Evolutionary conservation across 2,113 vertebrate species (phyloP), one percentile per base, ranked within the genome.

Genomic region (Trematomus loennbergii): DNA sequence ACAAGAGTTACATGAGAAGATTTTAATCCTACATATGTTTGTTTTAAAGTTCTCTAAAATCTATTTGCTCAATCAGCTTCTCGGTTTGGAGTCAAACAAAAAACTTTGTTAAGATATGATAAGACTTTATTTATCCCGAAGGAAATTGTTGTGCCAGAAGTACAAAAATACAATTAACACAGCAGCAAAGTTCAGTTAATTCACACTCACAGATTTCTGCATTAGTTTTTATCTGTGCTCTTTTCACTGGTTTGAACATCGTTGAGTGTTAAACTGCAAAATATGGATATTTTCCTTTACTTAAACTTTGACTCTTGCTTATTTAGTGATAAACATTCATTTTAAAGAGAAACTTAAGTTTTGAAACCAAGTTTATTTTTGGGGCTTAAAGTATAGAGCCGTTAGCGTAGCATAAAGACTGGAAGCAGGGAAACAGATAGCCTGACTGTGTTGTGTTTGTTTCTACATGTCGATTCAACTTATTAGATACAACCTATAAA

Each of bases 331-430:
- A 15, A 9, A 50, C 4, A 12, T 55, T n/a, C 29, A 9, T 25
- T 53, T 40, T 7, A 52, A 12, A 22, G 18, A 9, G 9, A 9
- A 25, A 25, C 8, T 52, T 40, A 11, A 40, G 46, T 33, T 77
- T 17, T 55, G 36, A 55, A 54, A n/a, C 60, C n/a, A 57, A 1
- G 52, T 22, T 40, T n/a, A n/a, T 40, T 16, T 40, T 8, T 7
- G 5, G 33, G 17, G 12, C 25, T 60, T 40, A 1, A 40, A n/a
- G 29, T 52, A 9, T 18, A 2, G 10, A 18, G 29, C 9, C 53
- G 12, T 60, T 33, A 60, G 15, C 55, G 36, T 60, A 60, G 58
- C 58, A 36, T 60, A 20, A 74, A 65, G 45, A 46, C 29, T 58
- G 25, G 22, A 33, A 58, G 25, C 53, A 13, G 53, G 43, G 2